Evolutionary conservation across 2,797 vertebrate species (phyloP).

Genomic region (Cossypha polioptera): DNA sequence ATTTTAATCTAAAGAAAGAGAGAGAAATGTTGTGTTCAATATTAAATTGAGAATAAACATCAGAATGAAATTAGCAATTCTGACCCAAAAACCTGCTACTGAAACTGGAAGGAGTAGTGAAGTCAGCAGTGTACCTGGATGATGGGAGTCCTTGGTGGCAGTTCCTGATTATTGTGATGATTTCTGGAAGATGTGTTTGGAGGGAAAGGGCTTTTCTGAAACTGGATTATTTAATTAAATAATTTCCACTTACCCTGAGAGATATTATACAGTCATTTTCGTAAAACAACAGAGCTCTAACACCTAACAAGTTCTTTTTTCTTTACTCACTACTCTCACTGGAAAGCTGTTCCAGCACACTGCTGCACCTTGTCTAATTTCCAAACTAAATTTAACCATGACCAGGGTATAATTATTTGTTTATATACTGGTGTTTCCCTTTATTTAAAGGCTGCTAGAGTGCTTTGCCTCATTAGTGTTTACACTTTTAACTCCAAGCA

Average conservation of each 20-base stretch:
- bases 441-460: neutral
- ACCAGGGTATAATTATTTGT: neutral
- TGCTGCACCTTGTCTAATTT: neutral
- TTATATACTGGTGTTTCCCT: neutral
- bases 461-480: neutral
- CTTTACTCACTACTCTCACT: neutral
- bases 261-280: neutral
- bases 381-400: neutral
- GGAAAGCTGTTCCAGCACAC: neutral
- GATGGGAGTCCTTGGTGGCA: neutral
- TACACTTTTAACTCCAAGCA: neutral
- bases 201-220: neutral
- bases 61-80: neutral
- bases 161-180: fast-evolving
- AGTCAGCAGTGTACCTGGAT: neutral
- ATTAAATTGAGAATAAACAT: neutral
- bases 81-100: neutral
- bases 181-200: neutral
- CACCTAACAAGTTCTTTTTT: neutral
- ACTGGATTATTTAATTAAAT: neutral
- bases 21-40: neutral
- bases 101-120: neutral
- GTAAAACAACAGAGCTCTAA: neutral
- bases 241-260: neutral
- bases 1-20: neutral